Percentiles rank a stretch among this genome's conserved stretches.
These are phyloP conservation scores for Vulpes ferrilata DNA, from an alignment of 2,113 vertebrate genomes.

Conservation along the genomic window DNA sequence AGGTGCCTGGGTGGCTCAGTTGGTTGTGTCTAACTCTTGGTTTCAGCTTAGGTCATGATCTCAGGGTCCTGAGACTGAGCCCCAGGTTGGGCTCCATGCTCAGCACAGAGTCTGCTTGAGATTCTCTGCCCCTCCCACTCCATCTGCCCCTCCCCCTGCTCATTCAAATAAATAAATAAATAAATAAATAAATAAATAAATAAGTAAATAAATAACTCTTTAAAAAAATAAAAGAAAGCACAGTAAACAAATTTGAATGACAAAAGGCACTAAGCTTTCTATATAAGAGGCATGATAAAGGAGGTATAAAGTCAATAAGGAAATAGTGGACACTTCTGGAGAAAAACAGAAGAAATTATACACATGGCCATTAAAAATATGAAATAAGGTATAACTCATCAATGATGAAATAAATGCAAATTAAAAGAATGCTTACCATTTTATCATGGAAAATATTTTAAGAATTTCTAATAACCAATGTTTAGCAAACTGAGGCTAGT, in stretches of 20 bases:
- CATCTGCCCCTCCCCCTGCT: too few relatives aligned
- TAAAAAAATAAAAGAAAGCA: neutral
- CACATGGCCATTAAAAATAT: neutral
- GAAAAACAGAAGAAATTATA: slow-evolving; percentile 8
- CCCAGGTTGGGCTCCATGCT: too few relatives aligned
- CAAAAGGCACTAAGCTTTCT: neutral
- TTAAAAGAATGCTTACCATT: neutral
- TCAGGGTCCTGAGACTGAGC: too few relatives aligned
- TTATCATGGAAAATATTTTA: neutral
- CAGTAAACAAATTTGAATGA: neutral
- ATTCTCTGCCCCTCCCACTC: too few relatives aligned
- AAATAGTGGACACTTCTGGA: neutral
- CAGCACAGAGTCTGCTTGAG: too few relatives aligned
- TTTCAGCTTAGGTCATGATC: too few relatives aligned
- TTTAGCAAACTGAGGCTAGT: neutral
- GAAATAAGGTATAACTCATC: neutral
- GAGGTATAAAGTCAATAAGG: neutral
- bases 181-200: too few relatives aligned
- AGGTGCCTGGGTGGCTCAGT: too few relatives aligned
- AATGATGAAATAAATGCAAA: neutral
- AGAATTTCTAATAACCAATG: neutral
- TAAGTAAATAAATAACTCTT: too few relatives aligned
- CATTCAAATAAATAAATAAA: too few relatives aligned
- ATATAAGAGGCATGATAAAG: neutral
- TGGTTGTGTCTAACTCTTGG: too few relatives aligned